Conservation (phyloP, 1,140 invertebrate genomes). For the Drosophila ironensis region DNA sequence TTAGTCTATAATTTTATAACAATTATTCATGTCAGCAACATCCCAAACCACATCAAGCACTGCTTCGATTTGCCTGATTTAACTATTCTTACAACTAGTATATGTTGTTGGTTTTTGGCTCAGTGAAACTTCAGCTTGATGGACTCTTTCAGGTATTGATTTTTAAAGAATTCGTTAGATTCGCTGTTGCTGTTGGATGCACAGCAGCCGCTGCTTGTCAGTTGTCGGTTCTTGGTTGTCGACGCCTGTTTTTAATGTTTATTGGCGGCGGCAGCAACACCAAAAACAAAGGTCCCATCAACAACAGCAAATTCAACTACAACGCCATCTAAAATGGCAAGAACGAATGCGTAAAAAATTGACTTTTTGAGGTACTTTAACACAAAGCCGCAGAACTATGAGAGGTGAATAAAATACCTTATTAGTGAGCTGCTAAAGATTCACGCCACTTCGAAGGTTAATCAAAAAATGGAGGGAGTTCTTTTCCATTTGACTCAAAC, state of each 20-base stretch:
- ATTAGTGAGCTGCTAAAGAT: no score
- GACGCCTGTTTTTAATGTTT: slow-evolving; percentile 59
- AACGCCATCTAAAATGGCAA: background rate
- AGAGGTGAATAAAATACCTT: no score
- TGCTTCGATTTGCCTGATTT: no score
- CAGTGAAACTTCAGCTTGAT: background rate
- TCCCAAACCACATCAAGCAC: no score
- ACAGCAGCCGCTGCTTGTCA: slow-evolving; percentile 3
- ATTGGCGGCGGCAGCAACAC: slow-evolving; percentile 51
- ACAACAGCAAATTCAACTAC: background rate
- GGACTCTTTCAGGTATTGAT: slow-evolving; percentile 33
- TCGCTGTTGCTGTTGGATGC: slow-evolving; percentile 17
- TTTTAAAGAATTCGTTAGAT: slow-evolving; percentile 62
- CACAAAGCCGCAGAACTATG: no score
- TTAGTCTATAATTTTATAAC: background rate
- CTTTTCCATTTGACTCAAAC: no score
- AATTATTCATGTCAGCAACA: no score
- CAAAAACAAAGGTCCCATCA: slow-evolving; percentile 11
- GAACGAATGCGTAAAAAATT: background rate
- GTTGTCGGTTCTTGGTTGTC: slow-evolving; percentile 13
- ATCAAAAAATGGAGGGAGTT: no score
- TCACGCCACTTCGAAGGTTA: no score
- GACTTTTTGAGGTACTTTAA: no score
- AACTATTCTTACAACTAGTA: no score
- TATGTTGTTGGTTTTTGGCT: background rate